Conservation (phyloP, 2,113 vertebrate genomes). For the Myotis yumanensis region DNA sequence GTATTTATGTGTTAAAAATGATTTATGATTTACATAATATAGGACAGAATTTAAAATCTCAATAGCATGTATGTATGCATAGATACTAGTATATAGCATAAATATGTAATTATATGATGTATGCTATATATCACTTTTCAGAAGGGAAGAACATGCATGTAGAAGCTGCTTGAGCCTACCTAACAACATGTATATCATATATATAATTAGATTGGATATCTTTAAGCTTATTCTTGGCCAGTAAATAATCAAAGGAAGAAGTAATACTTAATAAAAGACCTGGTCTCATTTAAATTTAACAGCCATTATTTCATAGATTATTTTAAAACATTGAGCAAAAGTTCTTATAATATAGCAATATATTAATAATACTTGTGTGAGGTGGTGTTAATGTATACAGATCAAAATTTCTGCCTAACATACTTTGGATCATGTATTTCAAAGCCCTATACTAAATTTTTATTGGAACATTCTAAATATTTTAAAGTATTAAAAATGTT, state of each 20-base stretch:
- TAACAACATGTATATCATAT: background rate
- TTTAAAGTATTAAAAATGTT: constrained; percentile 34
- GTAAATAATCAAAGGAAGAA: background rate
- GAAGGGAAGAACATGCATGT: background rate
- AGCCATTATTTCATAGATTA: background rate
- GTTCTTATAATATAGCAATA: background rate
- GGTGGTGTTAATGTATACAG: background rate
- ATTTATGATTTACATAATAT: background rate
- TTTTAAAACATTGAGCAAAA: background rate
- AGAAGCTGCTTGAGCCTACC: background rate
- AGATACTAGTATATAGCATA: background rate
- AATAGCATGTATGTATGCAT: background rate
- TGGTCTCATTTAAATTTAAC: background rate
- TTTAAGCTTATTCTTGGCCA: background rate
- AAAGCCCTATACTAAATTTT: background rate
- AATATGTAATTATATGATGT: background rate
- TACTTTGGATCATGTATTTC: background rate
- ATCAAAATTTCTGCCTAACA: background rate
- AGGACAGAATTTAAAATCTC: background rate
- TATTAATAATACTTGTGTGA: background rate
- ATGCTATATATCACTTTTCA: background rate
- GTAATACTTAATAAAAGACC: background rate
- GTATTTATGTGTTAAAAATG: background rate
- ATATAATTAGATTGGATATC: background rate
- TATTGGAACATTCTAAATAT: background rate